Conservation (phyloP, 2,888 invertebrate genomes). For the Steinernema hermaphroditum region DNA sequence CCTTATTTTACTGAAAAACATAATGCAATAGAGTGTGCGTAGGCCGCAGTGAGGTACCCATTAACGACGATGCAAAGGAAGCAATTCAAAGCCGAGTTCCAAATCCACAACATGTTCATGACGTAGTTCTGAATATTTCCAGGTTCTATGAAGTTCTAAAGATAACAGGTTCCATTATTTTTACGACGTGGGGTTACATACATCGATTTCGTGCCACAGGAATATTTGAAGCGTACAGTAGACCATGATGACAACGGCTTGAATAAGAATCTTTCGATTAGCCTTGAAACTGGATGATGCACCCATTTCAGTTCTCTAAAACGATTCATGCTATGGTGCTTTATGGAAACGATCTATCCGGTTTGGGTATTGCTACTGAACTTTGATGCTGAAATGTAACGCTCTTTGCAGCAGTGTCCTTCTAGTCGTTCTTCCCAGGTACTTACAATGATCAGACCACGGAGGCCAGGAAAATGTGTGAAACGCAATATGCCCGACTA, state of each 20-base stretch:
- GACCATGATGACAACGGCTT: slow-evolving; percentile 19
- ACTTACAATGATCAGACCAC: no score
- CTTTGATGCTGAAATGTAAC: no score
- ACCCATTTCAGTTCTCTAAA: neutral
- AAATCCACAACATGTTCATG: slow-evolving; percentile 10
- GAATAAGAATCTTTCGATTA: neutral
- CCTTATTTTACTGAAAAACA: neutral
- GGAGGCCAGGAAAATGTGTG: no score
- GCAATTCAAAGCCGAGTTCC: neutral
- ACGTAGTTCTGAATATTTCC: neutral
- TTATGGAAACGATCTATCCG: neutral
- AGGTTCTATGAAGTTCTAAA: neutral
- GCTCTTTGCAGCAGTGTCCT: no score
- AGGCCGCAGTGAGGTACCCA: neutral
- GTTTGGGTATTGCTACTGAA: no score
- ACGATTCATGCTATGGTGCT: neutral
- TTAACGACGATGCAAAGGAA: neutral
- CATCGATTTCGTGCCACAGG: neutral
- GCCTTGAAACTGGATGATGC: neutral
- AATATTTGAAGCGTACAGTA: neutral
- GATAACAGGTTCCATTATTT: neutral
- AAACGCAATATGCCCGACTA: no score
- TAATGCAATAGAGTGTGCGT: no score
- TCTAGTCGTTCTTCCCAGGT: no score
- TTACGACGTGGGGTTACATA: neutral